Evolutionary conservation across 2,113 vertebrate species (phyloP), one percentile per base, ranked within the genome.

Genomic region (Semnornis frantzii): DNA sequence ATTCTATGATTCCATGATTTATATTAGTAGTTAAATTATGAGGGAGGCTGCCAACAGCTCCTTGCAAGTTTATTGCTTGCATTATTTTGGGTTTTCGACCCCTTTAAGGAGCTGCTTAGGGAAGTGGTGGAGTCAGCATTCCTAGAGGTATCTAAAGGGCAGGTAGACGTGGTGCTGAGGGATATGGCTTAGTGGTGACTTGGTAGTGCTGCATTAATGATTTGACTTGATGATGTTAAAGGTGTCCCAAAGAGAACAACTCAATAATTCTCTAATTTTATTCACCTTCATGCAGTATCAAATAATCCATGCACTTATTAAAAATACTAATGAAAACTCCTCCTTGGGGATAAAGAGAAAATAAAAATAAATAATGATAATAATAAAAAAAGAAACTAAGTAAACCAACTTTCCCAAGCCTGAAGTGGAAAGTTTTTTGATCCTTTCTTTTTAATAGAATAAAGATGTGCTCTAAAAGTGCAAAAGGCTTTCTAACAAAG

Each of bases 361-460:
- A 24, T 6, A 15, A 27, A 12, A 54, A 37, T 37, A 37, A 37
- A 37, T 37, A 37, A 39, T 39, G 11, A 13, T 52, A 54, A 27
- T 27, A 15, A 54, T 14, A 24, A 54, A 14, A 17, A 57, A 57
- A 20, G 12, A 80, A 79, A 10, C 15, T 19, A 68, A 60, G 12
- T 15, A 58, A 85, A 19, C 2, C 5, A 15, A 73, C 17, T 81
- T 13, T 85, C 39, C n/a, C 44, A 73, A 69, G 44, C 27, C 34
- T 66, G 63, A 55, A 91, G 59, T 78, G 46, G 73, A 93, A 89
- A 72, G 20, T 13, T 30, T 94, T 83, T 57, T 85, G 84, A 71
- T 89, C 31, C 34, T 7, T 15, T 8, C 25, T 82, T 82, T 82
- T 81, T 94, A 93, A 94, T 77, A 87, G 79, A 80, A 90, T 74